Evolutionary conservation across 1,140 invertebrate genomes (phyloP), one percentile per base, ranked within the genome.

Genomic region (Drosophila hydei): DNA sequence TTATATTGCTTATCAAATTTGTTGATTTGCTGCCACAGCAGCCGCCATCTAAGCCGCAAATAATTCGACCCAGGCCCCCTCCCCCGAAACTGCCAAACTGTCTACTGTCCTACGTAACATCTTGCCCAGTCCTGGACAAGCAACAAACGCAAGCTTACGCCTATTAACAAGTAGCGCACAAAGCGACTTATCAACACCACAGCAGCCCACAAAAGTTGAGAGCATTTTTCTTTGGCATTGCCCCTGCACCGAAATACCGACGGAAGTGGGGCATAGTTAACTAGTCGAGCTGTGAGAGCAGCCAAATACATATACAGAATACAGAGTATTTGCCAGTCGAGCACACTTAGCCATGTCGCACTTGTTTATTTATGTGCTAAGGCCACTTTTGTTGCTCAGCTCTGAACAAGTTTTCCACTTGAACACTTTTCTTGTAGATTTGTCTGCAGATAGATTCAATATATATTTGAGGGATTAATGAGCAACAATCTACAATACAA

Each of bases 1-100:
- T 85, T 85, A 77, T 85, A 78, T 87, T 87, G 78, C 81, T 87
- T 87, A 87, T 87, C 81, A 87, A 87, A 87, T 87, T 87, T 88
- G 83, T 88, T 87, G 81, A 87, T 87, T 87, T 87, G 78, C 75
- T 77, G 81, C 77, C 77, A 33, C 74, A 87, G 83, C 69, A 67
- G 50, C 58, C 72, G 62, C 50, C 70, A 47, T 60, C 67, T 88
- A 85, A 85, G 81, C 81, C 83, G 83, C 81, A 85, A 85, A 81
- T 85, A 85, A 85, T 85, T 79, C 81, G 71, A 61, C 55, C 61
- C n/a, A 38, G 11, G 5, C 12, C 9, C 43, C 12, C 38, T 0
- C 5, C 0, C 3, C 27, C 1, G 2, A 12, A 27, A 1, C 30
- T 1, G 4, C 9, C 48, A 40, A 11, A 2, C 2, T 4, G 27